Base-by-base conservation (phyloP, 2,888 invertebrate species). In the Molorchus minor region DNA sequence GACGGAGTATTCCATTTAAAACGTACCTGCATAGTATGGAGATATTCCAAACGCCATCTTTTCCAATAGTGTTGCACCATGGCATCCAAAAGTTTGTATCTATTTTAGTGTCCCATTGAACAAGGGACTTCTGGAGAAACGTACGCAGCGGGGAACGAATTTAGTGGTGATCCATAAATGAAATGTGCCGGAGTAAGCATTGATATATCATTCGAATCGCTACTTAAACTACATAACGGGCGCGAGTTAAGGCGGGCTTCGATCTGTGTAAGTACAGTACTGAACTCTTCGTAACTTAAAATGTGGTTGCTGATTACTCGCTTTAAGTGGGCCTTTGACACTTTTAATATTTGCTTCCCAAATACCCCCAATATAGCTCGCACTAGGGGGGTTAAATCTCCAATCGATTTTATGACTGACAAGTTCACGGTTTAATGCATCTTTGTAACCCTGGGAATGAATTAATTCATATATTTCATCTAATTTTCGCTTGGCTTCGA, bases 111-210 rank as follows among this genome's bases (percentile, higher is more conserved):
- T 20, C 7, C 20, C 12, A 49, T 17, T n/a, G 35, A 20, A n/a
- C n/a, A n/a, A n/a, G n/a, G n/a, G n/a, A n/a, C n/a, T 49, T 35
- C 12, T 36, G 25, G 13, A 20, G 47, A 47, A 7, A 8, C 2
- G 35, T 30, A 10, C 17, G 16, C 19, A n/a, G 36, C n/a, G 4
- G 35, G 20, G 36, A 45, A 16, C 10, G 30, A 45, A 16, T 45
- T 45, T 16, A 45, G 17, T 7, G 29, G 45, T 16, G 30, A 8
- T 10, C 29, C 29, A 16, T 13, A 29, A 1, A 65, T 44, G 40
- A 68, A 67, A 45, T 67, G 65, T 13, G 44, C 64, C 2, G 67
- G 63, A 3, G 65, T 68, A 1, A 67, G 55, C 1, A 49, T 56
- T n/a, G 41, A 44, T 17, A 52, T 44, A 54, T 54, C 54, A 40